Conservation (phyloP, 2,797 vertebrate genomes). For the Intellagama lesueurii region DNA sequence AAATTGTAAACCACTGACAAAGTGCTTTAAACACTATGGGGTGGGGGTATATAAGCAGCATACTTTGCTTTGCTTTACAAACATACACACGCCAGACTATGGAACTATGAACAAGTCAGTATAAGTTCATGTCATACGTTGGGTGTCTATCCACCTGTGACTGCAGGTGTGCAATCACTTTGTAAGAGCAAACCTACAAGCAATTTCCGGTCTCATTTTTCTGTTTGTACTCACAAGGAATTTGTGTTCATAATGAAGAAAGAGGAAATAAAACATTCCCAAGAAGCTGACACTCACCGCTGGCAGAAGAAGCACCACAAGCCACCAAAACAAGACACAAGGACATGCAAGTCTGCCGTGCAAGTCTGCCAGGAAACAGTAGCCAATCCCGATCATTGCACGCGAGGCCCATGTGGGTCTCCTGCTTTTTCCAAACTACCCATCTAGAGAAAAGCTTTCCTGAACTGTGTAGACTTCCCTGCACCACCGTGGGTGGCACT, state of each 20-base stretch:
- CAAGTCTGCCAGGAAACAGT: neutral
- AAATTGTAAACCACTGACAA: too few species aligned
- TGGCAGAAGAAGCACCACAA: neutral
- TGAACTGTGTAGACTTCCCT: neutral
- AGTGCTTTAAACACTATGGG: too few species aligned
- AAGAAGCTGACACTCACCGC: neutral
- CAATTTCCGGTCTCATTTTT: neutral
- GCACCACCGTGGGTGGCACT: neutral
- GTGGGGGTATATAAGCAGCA: too few species aligned
- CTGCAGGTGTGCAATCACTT: neutral
- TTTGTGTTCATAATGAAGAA: neutral
- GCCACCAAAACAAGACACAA: accelerated
- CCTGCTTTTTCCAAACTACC: neutral
- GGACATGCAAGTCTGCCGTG: neutral
- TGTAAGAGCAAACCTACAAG: neutral
- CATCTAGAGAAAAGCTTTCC: neutral
- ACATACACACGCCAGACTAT: neutral
- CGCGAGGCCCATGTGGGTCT: neutral
- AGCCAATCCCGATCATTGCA: neutral
- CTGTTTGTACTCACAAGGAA: neutral
- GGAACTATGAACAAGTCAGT: neutral
- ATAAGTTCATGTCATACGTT: neutral
- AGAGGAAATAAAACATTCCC: neutral
- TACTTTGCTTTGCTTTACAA: too few species aligned
- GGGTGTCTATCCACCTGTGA: neutral